Percentiles rank a stretch among this genome's conserved stretches.
These are phyloP conservation scores for Nebria brevicollis DNA, from an alignment of 2,888 invertebrate species.

Conservation along the genomic window DNA sequence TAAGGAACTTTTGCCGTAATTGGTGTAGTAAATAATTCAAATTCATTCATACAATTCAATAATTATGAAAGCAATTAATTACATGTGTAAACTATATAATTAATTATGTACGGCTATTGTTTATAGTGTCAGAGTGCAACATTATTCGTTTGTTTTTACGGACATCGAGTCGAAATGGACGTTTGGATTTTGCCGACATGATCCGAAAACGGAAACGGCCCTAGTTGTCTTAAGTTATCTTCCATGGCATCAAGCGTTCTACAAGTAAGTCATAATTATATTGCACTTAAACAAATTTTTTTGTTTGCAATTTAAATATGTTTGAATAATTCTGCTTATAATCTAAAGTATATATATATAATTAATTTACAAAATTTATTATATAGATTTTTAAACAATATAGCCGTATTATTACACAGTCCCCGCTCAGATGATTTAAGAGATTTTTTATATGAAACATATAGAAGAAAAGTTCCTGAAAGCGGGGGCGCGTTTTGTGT, in stretches of 20 bases:
- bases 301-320: too few relatives aligned
- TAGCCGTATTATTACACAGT: slow-evolving; percentile 79
- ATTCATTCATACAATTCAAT: not conserved
- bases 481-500: slow-evolving; percentile 74
- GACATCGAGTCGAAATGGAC: slow-evolving; percentile 95
- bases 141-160: slow-evolving; percentile 97
- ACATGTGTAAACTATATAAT: not conserved
- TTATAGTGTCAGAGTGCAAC: slow-evolving; percentile 84
- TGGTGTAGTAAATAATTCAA: not conserved
- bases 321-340: too few relatives aligned
- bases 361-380: not conserved
- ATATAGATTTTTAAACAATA: slow-evolving; percentile 81
- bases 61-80: slow-evolving; percentile 2
- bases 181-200: slow-evolving; percentile 96
- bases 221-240: slow-evolving; percentile 87
- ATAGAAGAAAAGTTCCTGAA: slow-evolving; percentile 74
- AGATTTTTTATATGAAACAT: slow-evolving; percentile 74
- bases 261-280: slow-evolving; percentile 72
- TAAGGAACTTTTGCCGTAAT: not conserved
- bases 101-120: slow-evolving; percentile 43
- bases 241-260: slow-evolving; percentile 98
- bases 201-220: slow-evolving; percentile 88
- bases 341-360: too few relatives aligned
- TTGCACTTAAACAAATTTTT: not conserved
- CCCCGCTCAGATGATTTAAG: slow-evolving; percentile 67